Evolutionary conservation across 2,888 invertebrate species (phyloP).

Genomic region (Drosophila flavopinicola): DNA sequence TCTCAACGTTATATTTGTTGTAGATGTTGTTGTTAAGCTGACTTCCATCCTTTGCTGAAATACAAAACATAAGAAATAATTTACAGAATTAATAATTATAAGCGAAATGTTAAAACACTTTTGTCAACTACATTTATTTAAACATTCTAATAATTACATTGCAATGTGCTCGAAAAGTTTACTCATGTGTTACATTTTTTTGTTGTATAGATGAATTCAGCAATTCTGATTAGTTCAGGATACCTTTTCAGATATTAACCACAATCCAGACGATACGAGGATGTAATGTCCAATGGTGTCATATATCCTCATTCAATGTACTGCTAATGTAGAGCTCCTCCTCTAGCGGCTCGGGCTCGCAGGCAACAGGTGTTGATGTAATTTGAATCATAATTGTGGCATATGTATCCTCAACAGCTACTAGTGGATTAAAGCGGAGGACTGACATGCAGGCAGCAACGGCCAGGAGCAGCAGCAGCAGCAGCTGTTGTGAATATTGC

Average conservation of each 20-base stretch:
- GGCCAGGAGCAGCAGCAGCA: neutral
- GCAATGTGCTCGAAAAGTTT: too few relatives aligned
- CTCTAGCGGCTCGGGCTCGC: neutral
- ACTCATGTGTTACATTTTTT: too few relatives aligned
- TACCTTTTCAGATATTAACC: neutral
- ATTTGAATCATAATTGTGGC: neutral
- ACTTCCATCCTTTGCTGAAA: too few relatives aligned
- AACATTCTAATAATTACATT: too few relatives aligned
- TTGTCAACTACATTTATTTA: too few relatives aligned
- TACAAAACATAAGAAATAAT: too few relatives aligned
- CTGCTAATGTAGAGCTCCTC: neutral
- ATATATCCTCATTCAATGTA: neutral
- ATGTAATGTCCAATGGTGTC: neutral
- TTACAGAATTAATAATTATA: too few relatives aligned
- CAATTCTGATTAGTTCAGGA: too few relatives aligned
- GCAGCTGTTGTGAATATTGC: constrained; percentile 1
- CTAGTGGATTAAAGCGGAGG: neutral
- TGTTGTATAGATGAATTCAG: too few relatives aligned
- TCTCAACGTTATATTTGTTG: too few relatives aligned
- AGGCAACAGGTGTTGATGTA: constrained; percentile 24
- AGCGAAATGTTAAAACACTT: too few relatives aligned
- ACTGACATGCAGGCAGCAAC: neutral
- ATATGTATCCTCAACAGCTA: neutral
- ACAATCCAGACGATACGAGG: neutral
- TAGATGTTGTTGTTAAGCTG: too few relatives aligned